Evolutionary conservation across 2,797 vertebrate species (phyloP).

Genomic region (Anguilla pacifica): DNA sequence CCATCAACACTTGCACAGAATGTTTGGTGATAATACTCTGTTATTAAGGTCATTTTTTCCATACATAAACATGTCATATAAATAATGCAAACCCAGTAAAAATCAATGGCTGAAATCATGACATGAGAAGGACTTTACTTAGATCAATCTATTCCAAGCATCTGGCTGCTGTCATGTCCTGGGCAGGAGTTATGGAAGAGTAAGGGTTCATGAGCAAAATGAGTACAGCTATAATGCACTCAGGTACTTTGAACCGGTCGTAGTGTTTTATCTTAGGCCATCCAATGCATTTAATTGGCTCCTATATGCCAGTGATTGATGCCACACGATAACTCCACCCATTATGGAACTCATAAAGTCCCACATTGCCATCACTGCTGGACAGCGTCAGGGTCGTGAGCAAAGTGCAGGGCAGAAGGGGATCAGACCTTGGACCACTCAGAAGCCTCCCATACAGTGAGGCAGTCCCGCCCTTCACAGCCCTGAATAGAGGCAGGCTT

Average conservation of each 20-base stretch:
- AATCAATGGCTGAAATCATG: background rate
- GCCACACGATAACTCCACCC: background rate
- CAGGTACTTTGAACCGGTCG: background rate
- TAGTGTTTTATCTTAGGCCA: background rate
- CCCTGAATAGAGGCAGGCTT: conserved; percentile 79
- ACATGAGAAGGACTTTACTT: background rate
- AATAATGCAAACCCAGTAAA: background rate
- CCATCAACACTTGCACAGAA: background rate
- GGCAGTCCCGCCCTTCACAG: conserved; percentile 89
- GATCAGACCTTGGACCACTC: conserved; percentile 90
- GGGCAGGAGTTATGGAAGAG: background rate
- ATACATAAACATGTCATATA: background rate
- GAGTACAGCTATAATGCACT: background rate
- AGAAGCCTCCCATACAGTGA: conserved; percentile 89
- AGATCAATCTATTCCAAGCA: background rate
- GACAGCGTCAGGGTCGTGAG: background rate
- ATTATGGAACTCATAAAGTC: background rate
- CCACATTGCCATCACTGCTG: background rate
- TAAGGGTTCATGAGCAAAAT: background rate
- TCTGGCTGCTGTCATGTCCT: background rate
- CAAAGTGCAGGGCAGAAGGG: background rate
- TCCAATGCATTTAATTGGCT: background rate
- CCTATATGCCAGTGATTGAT: background rate
- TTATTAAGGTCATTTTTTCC: background rate
- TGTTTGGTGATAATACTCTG: background rate